Evolutionary conservation across 2,888 invertebrate genomes (phyloP).

Genomic region (Ectobius pallidus): DNA sequence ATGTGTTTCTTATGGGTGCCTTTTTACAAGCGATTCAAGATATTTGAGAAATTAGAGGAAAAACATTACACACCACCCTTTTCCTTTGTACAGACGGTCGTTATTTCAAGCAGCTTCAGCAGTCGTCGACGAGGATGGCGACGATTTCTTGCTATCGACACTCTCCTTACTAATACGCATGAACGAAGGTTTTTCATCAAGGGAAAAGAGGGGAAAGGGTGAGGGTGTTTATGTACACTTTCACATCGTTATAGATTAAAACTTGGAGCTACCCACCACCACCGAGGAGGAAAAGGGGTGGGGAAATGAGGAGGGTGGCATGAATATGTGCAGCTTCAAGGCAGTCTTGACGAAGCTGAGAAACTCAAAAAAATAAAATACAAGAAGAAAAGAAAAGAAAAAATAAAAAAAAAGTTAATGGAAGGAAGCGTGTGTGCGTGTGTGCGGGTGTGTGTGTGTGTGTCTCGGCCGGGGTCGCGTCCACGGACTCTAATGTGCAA

Average conservation of each 20-base stretch:
- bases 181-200: conserved; percentile 30
- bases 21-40: neutral
- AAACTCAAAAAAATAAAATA: conserved; percentile 18
- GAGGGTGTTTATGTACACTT: conserved; percentile 30
- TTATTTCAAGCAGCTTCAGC: conserved; percentile 16
- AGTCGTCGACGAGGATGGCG: neutral
- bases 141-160: conserved; percentile 28
- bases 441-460: conserved; percentile 36
- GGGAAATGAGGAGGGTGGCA: neutral
- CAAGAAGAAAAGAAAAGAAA: conserved; percentile 19
- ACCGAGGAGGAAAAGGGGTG: neutral
- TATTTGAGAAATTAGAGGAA: neutral
- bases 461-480: conserved; percentile 13
- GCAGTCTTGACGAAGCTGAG: conserved; percentile 7
- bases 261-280: neutral
- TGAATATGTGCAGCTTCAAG: conserved; percentile 15
- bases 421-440: conserved; percentile 27
- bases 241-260: conserved; percentile 33
- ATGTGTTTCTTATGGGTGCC: neutral
- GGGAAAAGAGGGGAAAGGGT: neutral
- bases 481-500: conserved; percentile 41
- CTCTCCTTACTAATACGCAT: conserved; percentile 25
- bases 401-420: conserved; percentile 30
- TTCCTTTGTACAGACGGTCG: conserved; percentile 1
- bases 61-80: neutral